These are phyloP conservation scores for Lasiurus borealis DNA, from an alignment of 2,113 vertebrate species.

Conservation along the genomic window DNA sequence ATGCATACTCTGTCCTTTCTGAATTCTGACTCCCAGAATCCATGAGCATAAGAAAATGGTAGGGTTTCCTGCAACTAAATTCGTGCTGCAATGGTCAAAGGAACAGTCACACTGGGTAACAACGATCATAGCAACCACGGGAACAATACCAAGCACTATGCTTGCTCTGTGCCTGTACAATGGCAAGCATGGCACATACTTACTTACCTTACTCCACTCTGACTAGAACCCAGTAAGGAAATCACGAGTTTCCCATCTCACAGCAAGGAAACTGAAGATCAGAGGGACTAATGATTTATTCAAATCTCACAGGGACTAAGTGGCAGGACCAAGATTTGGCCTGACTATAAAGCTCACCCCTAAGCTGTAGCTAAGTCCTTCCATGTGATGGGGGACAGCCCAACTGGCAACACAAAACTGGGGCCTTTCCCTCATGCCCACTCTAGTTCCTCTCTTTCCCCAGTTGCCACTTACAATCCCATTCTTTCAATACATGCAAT, in stretches of 20 bases:
- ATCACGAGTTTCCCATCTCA: background rate
- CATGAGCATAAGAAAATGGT: background rate
- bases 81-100: background rate
- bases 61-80: background rate
- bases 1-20: background rate
- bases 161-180: background rate
- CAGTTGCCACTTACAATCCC: slow-evolving; percentile 1
- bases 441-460: slow-evolving; percentile 58
- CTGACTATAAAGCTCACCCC: background rate
- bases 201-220: background rate
- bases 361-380: background rate
- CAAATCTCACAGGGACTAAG: background rate
- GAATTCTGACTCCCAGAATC: background rate
- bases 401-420: background rate
- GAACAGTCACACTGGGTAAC: background rate
- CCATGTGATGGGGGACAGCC: background rate
- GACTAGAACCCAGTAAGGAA: background rate
- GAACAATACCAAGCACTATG: background rate
- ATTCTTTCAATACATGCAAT: slow-evolving; percentile 67
- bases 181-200: rapidly evolving
- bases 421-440: background rate
- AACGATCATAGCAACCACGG: background rate
- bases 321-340: background rate
- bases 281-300: background rate
- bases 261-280: background rate